A percentile compares a stretch with the other conserved stretches of the same genome.
Conservation (phyloP, 2,888 invertebrate genomes). For the Hyposoter didymator region DNA sequence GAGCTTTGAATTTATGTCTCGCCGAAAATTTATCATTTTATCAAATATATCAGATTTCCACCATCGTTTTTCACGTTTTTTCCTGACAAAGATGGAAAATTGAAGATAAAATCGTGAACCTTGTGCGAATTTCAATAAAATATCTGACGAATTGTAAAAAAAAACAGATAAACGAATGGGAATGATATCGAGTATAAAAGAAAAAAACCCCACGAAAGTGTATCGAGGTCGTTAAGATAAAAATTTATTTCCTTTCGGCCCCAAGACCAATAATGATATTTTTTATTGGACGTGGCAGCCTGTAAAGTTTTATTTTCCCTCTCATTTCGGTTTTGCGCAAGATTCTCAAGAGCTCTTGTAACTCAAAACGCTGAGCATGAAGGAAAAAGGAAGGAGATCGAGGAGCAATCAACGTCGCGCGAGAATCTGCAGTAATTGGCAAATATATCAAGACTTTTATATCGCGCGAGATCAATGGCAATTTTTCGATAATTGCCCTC, state of each 20-base stretch:
- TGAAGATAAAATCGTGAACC: not conserved
- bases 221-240: not conserved
- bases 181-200: not conserved
- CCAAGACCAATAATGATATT: not conserved
- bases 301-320: not conserved
- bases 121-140: not conserved
- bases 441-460: constrained; percentile 25
- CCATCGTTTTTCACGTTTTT: not conserved
- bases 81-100: not conserved
- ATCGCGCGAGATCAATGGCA: not conserved
- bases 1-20: constrained; percentile 25
- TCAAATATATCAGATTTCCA: not conserved
- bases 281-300: not conserved
- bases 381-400: not conserved
- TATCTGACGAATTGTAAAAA: not conserved
- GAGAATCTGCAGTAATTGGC: constrained; percentile 53
- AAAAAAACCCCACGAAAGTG: not conserved
- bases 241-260: not conserved
- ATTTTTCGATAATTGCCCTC: constrained; percentile 42
- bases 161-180: not conserved
- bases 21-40: not conserved
- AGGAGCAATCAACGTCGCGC: constrained; percentile 19
- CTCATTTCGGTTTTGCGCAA: not conserved
- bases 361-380: constrained; percentile 25
- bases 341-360: not conserved